Base-by-base conservation (phyloP, 2,888 invertebrate species). In the Ctenicera cuprea region DNA sequence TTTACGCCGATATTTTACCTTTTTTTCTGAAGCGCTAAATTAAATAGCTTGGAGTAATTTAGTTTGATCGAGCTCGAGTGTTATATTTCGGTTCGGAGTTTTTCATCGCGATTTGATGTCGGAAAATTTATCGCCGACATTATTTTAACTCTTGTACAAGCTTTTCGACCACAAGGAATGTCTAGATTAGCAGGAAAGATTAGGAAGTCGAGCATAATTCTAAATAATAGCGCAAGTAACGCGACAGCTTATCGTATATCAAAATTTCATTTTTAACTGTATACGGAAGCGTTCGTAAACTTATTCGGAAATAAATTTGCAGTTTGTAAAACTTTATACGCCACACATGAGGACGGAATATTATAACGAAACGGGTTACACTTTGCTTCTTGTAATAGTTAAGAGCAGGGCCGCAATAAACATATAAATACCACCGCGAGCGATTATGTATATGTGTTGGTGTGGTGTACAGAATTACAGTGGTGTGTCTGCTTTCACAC, bases 161-260 rank as follows among this genome's bases (percentile, higher is more conserved):
- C 64, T 64, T 57, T 70, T 71, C 54, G 70, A 57, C 64, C 70
- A 67, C 71, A 37, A 71, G 57, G 37, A 71, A 71, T 57, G 62
- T 54, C 50, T 22, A 75, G 75, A 75, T 75, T 67, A 63, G 54
- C 59, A 50, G 50, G 65, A 54, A 50, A 64, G 75, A 75, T 75
- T 72, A 68, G 52, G 33, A 41, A 45, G 20, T 54, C 66, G 61
- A 45, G 62, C 69, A 65, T 75, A 75, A 75, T 75, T 73, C 69
- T 65, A 75, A 73, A 75, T 75, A 73, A 73, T 65, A 70, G 52
- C 67, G 33, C 52, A 57, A 66, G 65, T 68, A 45, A 66, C 72
- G 54, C 75, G 71, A 63, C 68, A 57, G 71, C 66, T 75, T 75
- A 75, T 75, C 75, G 75, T 68, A 72, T 72, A 75, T 75, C 75